Evolutionary conservation across 2,113 vertebrate genomes (phyloP).

Genomic region (Erinaceus europaeus): DNA sequence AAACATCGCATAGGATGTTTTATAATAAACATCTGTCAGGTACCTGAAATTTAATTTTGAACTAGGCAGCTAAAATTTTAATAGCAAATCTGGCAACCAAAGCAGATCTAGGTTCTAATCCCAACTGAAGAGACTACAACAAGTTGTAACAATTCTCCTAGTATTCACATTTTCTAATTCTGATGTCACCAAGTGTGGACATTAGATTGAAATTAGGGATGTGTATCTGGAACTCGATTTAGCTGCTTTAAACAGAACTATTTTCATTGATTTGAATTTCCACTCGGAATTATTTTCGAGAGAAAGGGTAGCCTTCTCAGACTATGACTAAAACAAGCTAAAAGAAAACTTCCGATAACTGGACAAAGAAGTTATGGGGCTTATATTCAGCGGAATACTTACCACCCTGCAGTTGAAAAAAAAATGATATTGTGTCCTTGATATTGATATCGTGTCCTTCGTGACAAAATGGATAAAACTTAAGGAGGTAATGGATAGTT

Average conservation of each 20-base stretch:
- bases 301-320: neutral
- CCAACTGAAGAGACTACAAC: neutral
- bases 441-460: no score
- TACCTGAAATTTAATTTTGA: neutral
- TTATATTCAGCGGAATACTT: no score
- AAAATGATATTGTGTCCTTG: no score
- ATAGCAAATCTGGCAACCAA: neutral
- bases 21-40: neutral
- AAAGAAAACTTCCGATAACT: no score
- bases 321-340: neutral
- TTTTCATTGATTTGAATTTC: conserved; percentile 15
- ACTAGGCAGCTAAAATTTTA: neutral
- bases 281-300: neutral
- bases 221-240: neutral
- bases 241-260: neutral
- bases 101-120: neutral
- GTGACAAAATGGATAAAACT: no score
- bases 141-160: neutral
- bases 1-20: neutral
- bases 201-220: neutral
- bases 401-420: no score
- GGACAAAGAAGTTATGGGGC: no score
- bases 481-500: no score
- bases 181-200: neutral
- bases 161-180: neutral